Evolutionary conservation across 2,888 invertebrate species (phyloP).

Genomic region (Atethmia centrago): DNA sequence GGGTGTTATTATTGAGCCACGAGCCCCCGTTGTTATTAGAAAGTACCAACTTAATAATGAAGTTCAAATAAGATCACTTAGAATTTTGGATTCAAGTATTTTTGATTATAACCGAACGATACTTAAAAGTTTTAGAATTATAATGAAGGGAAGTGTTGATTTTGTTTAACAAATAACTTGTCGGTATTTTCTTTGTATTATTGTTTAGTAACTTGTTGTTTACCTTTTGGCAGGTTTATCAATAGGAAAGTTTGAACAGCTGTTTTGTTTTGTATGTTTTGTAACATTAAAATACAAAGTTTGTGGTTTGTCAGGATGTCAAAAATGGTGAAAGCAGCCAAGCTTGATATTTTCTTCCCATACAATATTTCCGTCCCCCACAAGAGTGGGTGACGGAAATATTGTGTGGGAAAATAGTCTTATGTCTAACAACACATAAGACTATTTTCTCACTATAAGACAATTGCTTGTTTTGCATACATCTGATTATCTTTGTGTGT

Average conservation of each 20-base stretch:
- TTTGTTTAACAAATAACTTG: slow-evolving; percentile 6
- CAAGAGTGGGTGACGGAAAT: too few species aligned
- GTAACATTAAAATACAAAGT: background rate
- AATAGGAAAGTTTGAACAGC: background rate
- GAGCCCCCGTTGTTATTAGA: background rate
- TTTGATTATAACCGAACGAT: background rate
- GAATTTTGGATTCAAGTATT: background rate
- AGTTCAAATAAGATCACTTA: background rate
- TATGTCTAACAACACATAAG: too few species aligned
- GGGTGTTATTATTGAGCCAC: too few species aligned
- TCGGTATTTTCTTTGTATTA: background rate
- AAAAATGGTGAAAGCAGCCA: background rate
- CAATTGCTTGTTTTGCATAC: too few species aligned
- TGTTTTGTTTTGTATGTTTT: slow-evolving; percentile 9
- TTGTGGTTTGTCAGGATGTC: background rate
- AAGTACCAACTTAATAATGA: background rate
- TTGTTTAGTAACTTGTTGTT: background rate
- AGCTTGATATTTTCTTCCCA: background rate
- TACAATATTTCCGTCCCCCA: background rate
- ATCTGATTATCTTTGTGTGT: too few species aligned
- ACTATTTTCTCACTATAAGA: too few species aligned
- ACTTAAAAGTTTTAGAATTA: background rate
- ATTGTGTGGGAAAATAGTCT: too few species aligned
- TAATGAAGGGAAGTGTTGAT: slow-evolving; percentile 1
- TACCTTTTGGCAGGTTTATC: background rate